These are phyloP conservation scores for Eufriesea mexicana DNA, from an alignment of 1,140 invertebrate genomes.

Conservation along the genomic window DNA sequence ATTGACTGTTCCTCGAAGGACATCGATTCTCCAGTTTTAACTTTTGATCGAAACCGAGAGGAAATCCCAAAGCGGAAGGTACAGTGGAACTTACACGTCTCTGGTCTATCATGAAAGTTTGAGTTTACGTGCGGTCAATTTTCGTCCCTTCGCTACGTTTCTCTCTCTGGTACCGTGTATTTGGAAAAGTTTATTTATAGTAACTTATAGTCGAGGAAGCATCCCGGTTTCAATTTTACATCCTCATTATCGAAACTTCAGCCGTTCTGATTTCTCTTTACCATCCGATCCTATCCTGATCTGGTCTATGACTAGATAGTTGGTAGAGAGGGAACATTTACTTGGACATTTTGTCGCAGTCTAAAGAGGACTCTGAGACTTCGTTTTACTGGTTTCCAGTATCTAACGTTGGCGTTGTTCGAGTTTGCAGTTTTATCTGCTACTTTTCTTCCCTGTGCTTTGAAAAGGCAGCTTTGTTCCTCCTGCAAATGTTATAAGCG, in stretches of 20 bases:
- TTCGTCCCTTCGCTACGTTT: background rate
- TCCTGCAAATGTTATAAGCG: no score
- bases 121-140: slow-evolving; percentile 36
- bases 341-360: background rate
- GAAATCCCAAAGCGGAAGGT: background rate
- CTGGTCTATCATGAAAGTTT: background rate
- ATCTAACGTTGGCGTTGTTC: background rate
- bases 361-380: background rate
- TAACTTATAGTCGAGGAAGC: no score
- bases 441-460: no score
- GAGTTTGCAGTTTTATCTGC: no score
- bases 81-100: slow-evolving; percentile 12
- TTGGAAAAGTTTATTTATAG: slow-evolving; percentile 15
- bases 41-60: background rate
- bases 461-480: no score
- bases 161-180: background rate
- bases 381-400: background rate
- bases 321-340: background rate
- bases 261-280: background rate
- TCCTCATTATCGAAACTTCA: slow-evolving; percentile 11
- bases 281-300: no score
- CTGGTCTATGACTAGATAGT: background rate
- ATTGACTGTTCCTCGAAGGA: background rate
- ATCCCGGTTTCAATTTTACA: slow-evolving; percentile 10
- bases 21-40: background rate